Conservation (phyloP, 2,797 vertebrate genomes). For the Hydrocynus forskahlii region DNA sequence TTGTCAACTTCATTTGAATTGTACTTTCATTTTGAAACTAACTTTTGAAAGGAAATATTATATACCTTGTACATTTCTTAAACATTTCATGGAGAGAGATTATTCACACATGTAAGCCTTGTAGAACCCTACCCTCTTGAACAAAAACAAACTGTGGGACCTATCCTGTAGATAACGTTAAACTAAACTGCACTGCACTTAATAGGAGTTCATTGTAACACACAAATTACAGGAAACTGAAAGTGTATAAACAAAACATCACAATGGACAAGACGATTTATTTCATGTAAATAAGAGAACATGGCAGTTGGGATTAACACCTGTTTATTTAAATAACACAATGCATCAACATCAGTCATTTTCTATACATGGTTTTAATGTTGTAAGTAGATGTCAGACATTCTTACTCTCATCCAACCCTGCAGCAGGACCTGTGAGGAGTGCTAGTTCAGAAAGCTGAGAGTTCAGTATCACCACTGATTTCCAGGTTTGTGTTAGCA, state of each 20-base stretch:
- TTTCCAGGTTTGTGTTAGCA: constrained; percentile 46
- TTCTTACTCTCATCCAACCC: constrained; percentile 64
- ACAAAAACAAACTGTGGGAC: background rate
- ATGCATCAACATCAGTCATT: constrained; percentile 79
- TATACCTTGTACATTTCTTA: no score
- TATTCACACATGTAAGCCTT: no score
- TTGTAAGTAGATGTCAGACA: constrained; percentile 66
- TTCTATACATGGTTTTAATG: constrained; percentile 56
- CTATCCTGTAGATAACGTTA: background rate
- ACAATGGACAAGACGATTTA: background rate
- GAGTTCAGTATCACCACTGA: constrained; percentile 41
- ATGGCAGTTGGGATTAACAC: constrained; percentile 6
- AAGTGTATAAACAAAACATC: background rate
- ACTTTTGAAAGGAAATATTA: no score
- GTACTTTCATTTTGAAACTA: no score
- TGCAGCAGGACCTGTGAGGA: constrained; percentile 61
- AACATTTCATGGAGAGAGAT: no score
- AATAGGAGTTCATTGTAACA: no score
- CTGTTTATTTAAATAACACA: constrained; percentile 66
- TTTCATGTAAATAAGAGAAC: background rate
- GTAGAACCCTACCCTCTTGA: no score
- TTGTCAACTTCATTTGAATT: background rate
- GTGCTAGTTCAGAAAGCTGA: constrained; percentile 64
- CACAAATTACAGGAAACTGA: no score
- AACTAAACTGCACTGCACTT: background rate